Conservation (phyloP, 2,113 vertebrate species). For the Scatophagus argus region DNA sequence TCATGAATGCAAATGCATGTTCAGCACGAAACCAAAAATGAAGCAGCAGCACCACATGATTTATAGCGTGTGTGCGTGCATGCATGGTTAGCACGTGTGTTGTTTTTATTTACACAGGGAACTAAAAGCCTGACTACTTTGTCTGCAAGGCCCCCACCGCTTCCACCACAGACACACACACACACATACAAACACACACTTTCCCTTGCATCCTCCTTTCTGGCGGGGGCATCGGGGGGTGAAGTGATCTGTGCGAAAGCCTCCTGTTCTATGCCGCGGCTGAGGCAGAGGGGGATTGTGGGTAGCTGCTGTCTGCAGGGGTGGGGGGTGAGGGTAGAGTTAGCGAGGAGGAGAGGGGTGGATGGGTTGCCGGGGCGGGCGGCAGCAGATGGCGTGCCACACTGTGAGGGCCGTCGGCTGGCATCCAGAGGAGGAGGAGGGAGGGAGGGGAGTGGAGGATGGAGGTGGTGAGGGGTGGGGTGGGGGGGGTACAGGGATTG, state of each 20-base stretch:
- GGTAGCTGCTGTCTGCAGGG: constrained; percentile 83
- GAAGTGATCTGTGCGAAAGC: constrained; percentile 85
- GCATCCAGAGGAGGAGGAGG: constrained; percentile 85
- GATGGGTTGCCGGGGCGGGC: constrained; percentile 75
- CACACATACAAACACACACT: constrained; percentile 39
- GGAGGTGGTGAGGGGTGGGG: constrained; percentile 4
- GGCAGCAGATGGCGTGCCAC: constrained; percentile 85
- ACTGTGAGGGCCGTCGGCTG: constrained; percentile 84
- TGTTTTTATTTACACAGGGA: constrained; percentile 46
- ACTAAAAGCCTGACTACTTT: constrained; percentile 63
- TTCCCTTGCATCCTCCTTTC: constrained; percentile 70
- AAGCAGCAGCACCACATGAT: constrained; percentile 11
- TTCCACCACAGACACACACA: constrained; percentile 19
- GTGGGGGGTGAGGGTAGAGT: constrained; percentile 52
- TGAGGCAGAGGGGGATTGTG: constrained; percentile 83
- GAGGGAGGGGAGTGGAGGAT: constrained; percentile 31
- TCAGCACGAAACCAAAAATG: constrained; percentile 39
- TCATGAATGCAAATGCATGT: constrained; percentile 17
- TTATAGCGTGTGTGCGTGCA: constrained; percentile 13
- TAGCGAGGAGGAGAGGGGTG: constrained; percentile 56
- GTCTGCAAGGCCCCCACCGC: constrained; percentile 34
- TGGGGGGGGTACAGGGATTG: constrained; percentile 61
- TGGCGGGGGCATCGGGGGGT: constrained; percentile 80
- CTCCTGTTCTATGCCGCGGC: constrained; percentile 81
- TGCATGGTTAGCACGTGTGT: constrained; percentile 29